These are phyloP conservation scores for Choreutis nemorana DNA, from an alignment of 2,888 invertebrate species.

Conservation along the genomic window DNA sequence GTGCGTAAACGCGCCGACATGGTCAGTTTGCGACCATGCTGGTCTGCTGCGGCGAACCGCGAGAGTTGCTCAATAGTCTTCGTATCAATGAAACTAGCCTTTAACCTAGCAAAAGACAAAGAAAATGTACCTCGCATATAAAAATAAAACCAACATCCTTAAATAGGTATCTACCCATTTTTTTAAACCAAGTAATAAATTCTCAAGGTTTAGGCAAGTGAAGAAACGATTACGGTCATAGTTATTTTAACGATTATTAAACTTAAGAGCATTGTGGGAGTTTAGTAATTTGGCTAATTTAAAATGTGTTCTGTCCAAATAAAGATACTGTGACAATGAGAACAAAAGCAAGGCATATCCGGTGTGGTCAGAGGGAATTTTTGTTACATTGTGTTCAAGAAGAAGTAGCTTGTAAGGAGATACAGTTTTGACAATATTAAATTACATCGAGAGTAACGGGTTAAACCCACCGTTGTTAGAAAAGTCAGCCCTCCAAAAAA, in stretches of 20 bases:
- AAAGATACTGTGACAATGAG: conserved; percentile 18
- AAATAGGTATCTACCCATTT: too few relatives aligned
- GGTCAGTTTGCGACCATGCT: conserved; percentile 41
- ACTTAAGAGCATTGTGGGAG: too few relatives aligned
- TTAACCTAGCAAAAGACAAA: too few relatives aligned
- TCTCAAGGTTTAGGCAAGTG: too few relatives aligned
- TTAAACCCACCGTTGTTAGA: not conserved
- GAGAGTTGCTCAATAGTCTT: conserved; percentile 1
- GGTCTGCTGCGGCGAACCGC: conserved; percentile 22
- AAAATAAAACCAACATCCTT: not conserved
- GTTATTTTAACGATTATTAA: too few relatives aligned
- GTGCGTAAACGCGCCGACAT: conserved; percentile 46
- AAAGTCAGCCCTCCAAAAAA: not conserved
- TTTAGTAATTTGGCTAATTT: too few relatives aligned
- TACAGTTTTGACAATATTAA: conserved; percentile 27
- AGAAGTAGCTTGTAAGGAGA: conserved; percentile 27
- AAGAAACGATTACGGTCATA: too few relatives aligned
- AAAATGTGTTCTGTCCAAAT: conserved; percentile 10
- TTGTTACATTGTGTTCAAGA: conserved; percentile 28
- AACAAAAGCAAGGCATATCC: conserved; percentile 24
- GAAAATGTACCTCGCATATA: too few relatives aligned
- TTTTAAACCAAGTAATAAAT: too few relatives aligned
- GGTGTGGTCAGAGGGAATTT: conserved; percentile 23
- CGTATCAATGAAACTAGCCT: not conserved
- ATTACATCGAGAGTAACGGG: conserved; percentile 21